Evolutionary conservation across 2,113 vertebrate species (phyloP).

Genomic region (Ctenomys sociabilis): DNA sequence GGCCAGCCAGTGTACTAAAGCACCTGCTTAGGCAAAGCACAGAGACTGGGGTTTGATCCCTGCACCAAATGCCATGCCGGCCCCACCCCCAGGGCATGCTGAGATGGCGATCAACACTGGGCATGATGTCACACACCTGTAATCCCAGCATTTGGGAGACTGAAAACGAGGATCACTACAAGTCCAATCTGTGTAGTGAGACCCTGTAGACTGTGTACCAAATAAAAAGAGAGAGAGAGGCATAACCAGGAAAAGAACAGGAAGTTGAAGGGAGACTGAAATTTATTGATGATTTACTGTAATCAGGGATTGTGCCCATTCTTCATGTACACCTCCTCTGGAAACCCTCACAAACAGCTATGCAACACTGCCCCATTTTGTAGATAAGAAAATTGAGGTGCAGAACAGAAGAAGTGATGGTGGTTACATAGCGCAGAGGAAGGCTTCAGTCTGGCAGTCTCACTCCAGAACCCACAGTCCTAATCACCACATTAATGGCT

Average conservation of each 20-base stretch:
- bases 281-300: background rate
- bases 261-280: background rate
- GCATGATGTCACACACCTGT: too few relatives aligned
- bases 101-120: too few relatives aligned
- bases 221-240: background rate
- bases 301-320: background rate
- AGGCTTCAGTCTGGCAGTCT: constrained; percentile 44
- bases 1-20: too few relatives aligned
- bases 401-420: background rate
- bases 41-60: too few relatives aligned
- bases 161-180: too few relatives aligned
- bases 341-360: background rate
- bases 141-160: too few relatives aligned
- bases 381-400: constrained; percentile 43
- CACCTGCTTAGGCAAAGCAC: too few relatives aligned
- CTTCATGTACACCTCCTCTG: background rate
- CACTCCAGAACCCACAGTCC: constrained; percentile 7
- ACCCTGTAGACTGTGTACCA: too few relatives aligned
- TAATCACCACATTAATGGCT: constrained; percentile 31
- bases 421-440: background rate
- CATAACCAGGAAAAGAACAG: background rate
- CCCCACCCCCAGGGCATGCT: too few relatives aligned
- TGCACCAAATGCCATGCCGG: too few relatives aligned
- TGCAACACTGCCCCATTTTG: background rate
- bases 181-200: too few relatives aligned